phyloP scores from a whole-genome alignment of 2,113 vertebrate genomes.

The Ochotona princeps region DNA sequence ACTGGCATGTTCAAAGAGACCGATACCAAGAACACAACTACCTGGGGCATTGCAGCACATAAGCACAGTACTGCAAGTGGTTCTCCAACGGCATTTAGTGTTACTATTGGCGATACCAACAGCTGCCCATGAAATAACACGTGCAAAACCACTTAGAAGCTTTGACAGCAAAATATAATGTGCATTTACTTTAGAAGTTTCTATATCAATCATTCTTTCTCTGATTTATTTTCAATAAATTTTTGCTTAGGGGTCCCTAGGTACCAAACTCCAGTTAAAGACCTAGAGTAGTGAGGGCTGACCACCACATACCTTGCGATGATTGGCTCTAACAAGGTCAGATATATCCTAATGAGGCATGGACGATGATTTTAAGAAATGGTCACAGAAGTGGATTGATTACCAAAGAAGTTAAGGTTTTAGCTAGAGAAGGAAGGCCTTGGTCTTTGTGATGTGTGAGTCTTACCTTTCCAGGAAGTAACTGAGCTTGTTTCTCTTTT shows the following conservation, averaged over 20 bases:
- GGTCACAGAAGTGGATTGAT: background rate
- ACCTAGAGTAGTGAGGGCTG: background rate
- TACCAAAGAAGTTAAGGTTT: background rate
- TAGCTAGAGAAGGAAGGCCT: background rate
- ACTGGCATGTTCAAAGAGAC: background rate
- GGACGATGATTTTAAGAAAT: background rate
- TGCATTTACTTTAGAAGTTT: background rate
- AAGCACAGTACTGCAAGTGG: background rate
- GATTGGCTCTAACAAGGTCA: background rate
- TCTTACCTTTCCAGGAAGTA: background rate
- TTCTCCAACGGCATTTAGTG: background rate
- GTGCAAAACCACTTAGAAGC: background rate
- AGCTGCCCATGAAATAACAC: background rate
- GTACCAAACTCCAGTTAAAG: background rate
- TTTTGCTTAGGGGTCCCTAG: background rate
- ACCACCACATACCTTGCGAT: background rate
- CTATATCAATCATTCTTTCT: background rate
- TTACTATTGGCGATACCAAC: background rate
- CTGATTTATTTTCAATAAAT: background rate
- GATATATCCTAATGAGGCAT: no score
- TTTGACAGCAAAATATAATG: background rate
- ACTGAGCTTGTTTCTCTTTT: background rate
- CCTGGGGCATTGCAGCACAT: background rate
- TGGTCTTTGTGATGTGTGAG: background rate
- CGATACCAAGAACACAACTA: background rate